Conservation (phyloP, 2,888 invertebrate species). For the Mayetiola destructor region DNA sequence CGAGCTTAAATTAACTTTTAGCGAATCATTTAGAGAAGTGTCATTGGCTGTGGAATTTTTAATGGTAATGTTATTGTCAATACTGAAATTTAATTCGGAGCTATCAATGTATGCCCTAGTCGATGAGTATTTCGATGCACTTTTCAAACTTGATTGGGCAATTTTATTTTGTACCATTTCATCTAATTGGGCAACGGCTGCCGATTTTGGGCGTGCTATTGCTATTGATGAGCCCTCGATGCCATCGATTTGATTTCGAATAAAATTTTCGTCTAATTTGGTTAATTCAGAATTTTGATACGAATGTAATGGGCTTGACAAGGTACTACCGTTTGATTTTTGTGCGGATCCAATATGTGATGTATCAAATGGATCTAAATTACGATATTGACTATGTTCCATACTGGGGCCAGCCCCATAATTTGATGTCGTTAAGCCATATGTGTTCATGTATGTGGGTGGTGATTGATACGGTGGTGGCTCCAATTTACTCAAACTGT, state of each 20-base stretch:
- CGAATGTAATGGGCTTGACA: neutral
- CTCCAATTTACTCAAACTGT: constrained; percentile 24
- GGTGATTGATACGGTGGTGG: constrained; percentile 42
- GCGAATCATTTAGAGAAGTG: constrained; percentile 22
- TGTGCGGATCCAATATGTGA: constrained; percentile 32
- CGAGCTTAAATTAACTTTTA: constrained; percentile 27
- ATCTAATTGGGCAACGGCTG: neutral
- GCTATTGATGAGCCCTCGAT: too few relatives aligned
- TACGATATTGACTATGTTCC: neutral
- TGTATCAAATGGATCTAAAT: constrained; percentile 52
- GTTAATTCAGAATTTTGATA: neutral
- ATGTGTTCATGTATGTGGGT: constrained; percentile 41
- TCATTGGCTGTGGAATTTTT: constrained; percentile 4
- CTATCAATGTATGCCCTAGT: neutral
- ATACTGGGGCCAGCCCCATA: neutral
- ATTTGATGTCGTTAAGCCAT: constrained; percentile 26
- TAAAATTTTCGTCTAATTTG: neutral
- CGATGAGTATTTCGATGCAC: too few relatives aligned
- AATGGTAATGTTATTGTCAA: neutral
- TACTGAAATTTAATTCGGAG: neutral
- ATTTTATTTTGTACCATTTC: neutral
- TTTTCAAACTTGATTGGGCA: neutral
- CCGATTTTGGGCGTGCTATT: neutral
- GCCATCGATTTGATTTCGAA: constrained; percentile 1
- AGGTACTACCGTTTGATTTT: neutral